Evolutionary conservation across 2,888 invertebrate species (phyloP).

Genomic region (Zygothrica quintamaculata): DNA sequence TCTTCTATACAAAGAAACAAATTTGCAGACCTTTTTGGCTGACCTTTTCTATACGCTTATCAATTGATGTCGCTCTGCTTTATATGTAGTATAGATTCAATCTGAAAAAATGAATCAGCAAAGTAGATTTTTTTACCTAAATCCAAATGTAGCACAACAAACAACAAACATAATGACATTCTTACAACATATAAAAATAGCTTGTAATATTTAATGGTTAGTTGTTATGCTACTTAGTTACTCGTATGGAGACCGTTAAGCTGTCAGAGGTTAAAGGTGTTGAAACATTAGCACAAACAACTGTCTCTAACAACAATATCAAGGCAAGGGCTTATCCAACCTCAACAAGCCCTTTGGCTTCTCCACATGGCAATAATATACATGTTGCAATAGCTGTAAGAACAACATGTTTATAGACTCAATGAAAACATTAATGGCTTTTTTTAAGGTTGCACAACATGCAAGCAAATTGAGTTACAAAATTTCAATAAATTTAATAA

Average conservation of each 20-base stretch:
- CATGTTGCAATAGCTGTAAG: neutral
- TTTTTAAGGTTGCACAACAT: constrained; percentile 45
- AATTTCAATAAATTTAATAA: neutral
- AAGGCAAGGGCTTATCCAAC: constrained; percentile 17
- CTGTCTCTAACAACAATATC: constrained; percentile 23
- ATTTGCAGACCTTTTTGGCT: constrained; percentile 33
- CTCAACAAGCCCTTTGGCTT: constrained; percentile 1
- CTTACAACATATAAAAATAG: neutral
- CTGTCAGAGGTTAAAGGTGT: constrained; percentile 34
- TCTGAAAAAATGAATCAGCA: neutral
- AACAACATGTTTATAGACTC: constrained; percentile 8
- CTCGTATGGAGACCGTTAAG: constrained; percentile 1
- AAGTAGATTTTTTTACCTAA: neutral
- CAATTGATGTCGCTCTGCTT: constrained; percentile 31
- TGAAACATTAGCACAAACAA: constrained; percentile 15
- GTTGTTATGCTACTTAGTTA: constrained; percentile 4
- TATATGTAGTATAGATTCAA: neutral
- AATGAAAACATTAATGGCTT: constrained; percentile 48
- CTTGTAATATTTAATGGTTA: constrained; percentile 3
- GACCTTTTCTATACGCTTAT: constrained; percentile 41
- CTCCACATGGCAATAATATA: constrained; percentile 6
- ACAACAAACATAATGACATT: neutral
- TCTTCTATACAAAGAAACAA: constrained; percentile 8
- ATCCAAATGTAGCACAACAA: no score
- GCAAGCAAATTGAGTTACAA: constrained; percentile 3